Evolutionary conservation across 2,888 invertebrate species (phyloP), one percentile per base, ranked within the genome.

Genomic region (Entomobrya proxima): DNA sequence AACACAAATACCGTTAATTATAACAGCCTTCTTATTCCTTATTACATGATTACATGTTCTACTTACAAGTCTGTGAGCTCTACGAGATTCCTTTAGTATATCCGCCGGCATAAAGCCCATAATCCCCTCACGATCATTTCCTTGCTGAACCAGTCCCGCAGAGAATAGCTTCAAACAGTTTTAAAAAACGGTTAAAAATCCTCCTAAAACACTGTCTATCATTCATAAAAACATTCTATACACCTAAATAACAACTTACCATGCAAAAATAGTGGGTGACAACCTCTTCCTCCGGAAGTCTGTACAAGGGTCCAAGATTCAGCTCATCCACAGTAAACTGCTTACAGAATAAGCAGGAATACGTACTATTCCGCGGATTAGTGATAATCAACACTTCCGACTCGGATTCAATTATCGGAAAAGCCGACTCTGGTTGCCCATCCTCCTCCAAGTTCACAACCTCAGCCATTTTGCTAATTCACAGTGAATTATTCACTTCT

Each of bases 81-180:
- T 93, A n/a, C 92, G 92, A 0, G 94, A 91, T 92, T 97, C 97
- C 30, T 92, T 92, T 13, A 92, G 88, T 24, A 97, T 96, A 91
- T 97, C 97, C 0, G 91, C 90, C 0, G 93, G 92, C 40, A 95
- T 91, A 91, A 97, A 97, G 0, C 96, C 96, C 87, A 95, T 92
- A 32, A 97, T 94, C 0, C 96, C 96, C 79, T 95, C 94, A 4
- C 93, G 92, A 86, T 95, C 95, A 6, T 91, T 91, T 0, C 95
- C 96, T 87, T 93, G 94, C 90, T 96, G 96, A 52, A 93, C 91
- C 90, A 96, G 92, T 82, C 94, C 94, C 5, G 95, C 94, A 0
- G 96, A 95, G 61, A 96, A 92, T 13, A 96, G 92, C 96, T 96
- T 91, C n/a, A 92, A 92, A 86, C 89, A 90, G 52, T 86, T 83